These are phyloP conservation scores for Caenorhabditis angaria DNA, from an alignment of 2,888 invertebrate genomes.

Conservation along the genomic window DNA sequence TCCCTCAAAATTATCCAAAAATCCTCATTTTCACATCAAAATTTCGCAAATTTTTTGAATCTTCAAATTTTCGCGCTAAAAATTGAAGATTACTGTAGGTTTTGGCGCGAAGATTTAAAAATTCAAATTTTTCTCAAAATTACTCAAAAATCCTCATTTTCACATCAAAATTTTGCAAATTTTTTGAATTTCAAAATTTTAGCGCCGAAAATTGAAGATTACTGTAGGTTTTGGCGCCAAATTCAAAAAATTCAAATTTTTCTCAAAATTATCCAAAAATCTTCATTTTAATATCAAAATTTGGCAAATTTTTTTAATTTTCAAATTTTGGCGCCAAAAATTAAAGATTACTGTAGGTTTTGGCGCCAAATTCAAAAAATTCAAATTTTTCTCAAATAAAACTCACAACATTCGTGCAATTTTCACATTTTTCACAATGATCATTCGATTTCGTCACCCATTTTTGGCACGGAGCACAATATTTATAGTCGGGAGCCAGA, in stretches of 20 bases:
- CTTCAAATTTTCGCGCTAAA: background rate
- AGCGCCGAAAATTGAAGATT: no score
- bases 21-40: background rate
- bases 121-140: background rate
- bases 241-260: no score
- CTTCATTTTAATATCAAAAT: conserved; percentile 2
- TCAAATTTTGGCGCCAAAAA: conserved; percentile 6
- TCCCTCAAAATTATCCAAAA: background rate
- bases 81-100: background rate
- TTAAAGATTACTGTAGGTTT: no score
- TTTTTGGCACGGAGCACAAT: conserved; percentile 59
- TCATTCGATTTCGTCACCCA: conserved; percentile 57
- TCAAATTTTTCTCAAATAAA: no score
- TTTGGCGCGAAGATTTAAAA: background rate
- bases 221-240: no score
- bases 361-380: no score
- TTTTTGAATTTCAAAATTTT: background rate
- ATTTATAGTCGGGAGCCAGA: conserved; percentile 57
- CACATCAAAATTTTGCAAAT: background rate
- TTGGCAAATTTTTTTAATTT: background rate
- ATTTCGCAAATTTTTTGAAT: background rate
- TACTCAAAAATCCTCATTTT: background rate
- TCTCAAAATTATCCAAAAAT: background rate
- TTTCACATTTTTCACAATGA: conserved; percentile 61
- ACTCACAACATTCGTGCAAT: conserved; percentile 54